Conservation (phyloP, 2,797 vertebrate species). For the Bradypodion pumilum region DNA sequence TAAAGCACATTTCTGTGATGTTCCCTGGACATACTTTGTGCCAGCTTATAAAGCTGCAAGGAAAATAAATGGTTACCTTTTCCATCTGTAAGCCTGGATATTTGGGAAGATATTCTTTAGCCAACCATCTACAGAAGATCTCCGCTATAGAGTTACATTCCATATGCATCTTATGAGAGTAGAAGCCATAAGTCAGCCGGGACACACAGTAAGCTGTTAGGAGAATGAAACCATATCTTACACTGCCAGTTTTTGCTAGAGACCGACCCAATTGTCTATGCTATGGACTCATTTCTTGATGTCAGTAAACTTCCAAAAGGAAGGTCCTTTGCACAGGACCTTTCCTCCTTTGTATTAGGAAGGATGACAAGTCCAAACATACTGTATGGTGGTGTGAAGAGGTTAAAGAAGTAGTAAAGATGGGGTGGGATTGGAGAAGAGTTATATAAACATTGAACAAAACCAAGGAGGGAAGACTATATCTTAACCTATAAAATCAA, state of each 20-base stretch:
- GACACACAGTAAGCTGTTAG: constrained; percentile 79
- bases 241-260: not conserved
- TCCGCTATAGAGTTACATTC: constrained; percentile 80
- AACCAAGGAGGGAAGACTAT: too few species aligned
- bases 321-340: not conserved
- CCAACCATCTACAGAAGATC: constrained; percentile 79
- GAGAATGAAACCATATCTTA: not conserved
- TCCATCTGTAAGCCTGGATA: constrained; percentile 76
- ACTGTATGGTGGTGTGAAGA: too few species aligned
- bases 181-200: constrained; percentile 85
- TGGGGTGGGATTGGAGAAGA: too few species aligned
- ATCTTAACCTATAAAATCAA: too few species aligned
- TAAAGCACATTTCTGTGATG: too few species aligned
- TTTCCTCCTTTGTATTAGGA: not conserved
- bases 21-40: not conserved
- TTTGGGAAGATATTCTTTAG: constrained; percentile 56
- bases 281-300: not conserved
- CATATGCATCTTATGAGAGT: constrained; percentile 80
- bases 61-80: constrained; percentile 70
- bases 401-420: too few species aligned
- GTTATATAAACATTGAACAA: too few species aligned
- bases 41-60: rapidly evolving
- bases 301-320: not conserved
- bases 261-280: not conserved
- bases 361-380: not conserved